Base-by-base conservation (phyloP, 2,797 vertebrate genomes). In the Myotis pilosus region DNA sequence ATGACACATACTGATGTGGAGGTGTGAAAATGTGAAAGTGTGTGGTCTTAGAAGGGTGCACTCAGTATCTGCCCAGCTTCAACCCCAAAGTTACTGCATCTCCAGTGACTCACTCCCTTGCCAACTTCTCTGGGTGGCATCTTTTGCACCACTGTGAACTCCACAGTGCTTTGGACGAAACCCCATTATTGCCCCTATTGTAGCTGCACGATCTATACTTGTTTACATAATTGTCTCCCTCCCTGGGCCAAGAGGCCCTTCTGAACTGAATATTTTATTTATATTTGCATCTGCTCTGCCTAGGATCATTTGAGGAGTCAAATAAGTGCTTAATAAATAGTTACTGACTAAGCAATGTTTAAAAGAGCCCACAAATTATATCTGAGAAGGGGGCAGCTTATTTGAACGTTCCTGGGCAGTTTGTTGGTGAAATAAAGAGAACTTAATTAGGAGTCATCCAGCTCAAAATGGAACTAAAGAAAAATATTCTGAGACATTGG, bases 21-120 rank as follows among this genome's bases (percentile, higher is more conserved):
- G 74, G 75, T 92, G 81, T 83, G n/a, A 79, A 90, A 72, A 87
- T 74, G 74, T 62, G 91, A 71, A 82, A 88, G 88, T 33, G 30
- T n/a, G n/a, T 76, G 44, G 38, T 75, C 55, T 66, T 83, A n/a
- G 30, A n/a, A 64, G 15, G 17, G 36, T 22, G 75, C 83, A n/a
- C 47, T 69, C 71, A 49, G 36, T n/a, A 47, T 33, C 19, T 33
- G 44, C 84, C 55, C 8, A 62, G 55, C 44, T 92, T 68, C 47
- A 78, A 13, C 47, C 44, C 41, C 33, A 23, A 60, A 20, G 69
- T 30, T 23, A 44, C 84, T 41, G 44, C 15, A 3, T 71, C 62
- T 76, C 75, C 57, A 4, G 1, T 91, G 64, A 91, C 68, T 94
- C 79, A 85, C 17, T 75, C 11, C 8, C 53, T 96, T 82, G 62